Evolutionary conservation across 2,888 invertebrate species (phyloP).

Genomic region (Siphlonurus alternatus): DNA sequence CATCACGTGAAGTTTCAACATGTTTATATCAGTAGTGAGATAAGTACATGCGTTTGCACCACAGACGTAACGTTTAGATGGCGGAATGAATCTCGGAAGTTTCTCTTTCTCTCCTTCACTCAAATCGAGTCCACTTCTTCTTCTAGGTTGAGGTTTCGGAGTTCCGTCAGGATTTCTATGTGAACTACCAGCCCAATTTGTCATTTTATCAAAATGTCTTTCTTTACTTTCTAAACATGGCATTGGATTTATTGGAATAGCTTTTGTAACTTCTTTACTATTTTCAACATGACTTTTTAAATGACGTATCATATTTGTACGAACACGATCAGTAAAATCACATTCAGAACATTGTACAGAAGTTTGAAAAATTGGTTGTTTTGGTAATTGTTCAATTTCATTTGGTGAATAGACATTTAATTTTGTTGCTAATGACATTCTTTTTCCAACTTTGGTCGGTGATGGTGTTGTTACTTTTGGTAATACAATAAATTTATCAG

Average conservation of each 20-base stretch:
- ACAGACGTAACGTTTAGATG: not conserved
- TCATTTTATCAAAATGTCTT: slow-evolving; percentile 71
- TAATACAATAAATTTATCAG: slow-evolving; percentile 32
- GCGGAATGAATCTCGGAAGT: not conserved
- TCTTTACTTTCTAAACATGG: slow-evolving; percentile 61
- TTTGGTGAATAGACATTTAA: slow-evolving; percentile 11
- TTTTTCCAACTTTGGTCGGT: not conserved
- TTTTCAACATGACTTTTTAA: slow-evolving; percentile 41
- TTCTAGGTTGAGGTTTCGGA: not conserved
- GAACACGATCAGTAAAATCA: slow-evolving; percentile 19
- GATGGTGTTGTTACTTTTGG: slow-evolving; percentile 20
- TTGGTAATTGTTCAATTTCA: slow-evolving; percentile 6
- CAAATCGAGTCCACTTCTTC: not conserved
- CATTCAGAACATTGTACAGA: slow-evolving; percentile 19
- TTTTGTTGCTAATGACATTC: not conserved
- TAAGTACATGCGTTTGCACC: not conserved
- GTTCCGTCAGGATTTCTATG: slow-evolving; percentile 14
- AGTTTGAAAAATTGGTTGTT: slow-evolving; percentile 15
- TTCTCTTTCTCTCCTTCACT: not conserved
- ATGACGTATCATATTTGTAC: slow-evolving; percentile 45
- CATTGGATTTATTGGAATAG: slow-evolving; percentile 46
- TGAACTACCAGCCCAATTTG: slow-evolving; percentile 62
- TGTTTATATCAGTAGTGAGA: not conserved
- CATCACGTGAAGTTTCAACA: not conserved
- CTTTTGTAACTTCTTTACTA: not conserved